Conservation (phyloP, 2,113 vertebrate species). For the Condylura cristata region DNA sequence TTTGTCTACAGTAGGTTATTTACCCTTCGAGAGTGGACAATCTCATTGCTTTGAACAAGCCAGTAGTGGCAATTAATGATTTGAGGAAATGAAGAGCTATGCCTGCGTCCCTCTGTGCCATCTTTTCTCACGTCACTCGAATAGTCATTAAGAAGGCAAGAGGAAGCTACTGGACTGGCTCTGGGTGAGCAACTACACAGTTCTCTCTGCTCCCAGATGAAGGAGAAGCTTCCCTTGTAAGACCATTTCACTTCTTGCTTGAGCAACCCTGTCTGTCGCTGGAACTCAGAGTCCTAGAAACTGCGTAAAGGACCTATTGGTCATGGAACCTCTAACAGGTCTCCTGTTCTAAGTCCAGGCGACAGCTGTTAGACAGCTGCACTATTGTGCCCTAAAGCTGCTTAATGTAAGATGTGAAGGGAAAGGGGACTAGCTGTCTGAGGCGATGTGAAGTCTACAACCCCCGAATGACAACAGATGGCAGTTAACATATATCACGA, state of each 20-base stretch:
- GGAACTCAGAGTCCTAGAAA: not conserved
- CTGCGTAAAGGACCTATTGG: not conserved
- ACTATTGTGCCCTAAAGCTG: not conserved
- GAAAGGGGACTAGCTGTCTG: not conserved
- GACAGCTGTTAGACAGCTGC: conserved; percentile 70
- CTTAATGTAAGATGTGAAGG: not conserved
- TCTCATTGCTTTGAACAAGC: not conserved
- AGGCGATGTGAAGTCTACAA: not conserved
- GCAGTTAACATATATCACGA: not conserved
- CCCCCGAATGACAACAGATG: conserved; percentile 11
- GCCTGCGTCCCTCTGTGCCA: not conserved
- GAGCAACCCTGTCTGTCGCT: not conserved
- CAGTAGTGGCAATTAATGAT: not conserved
- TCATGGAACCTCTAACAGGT: not conserved
- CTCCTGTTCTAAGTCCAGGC: not conserved
- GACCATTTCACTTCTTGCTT: not conserved
- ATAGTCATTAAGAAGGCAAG: not conserved
- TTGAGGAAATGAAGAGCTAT: not conserved
- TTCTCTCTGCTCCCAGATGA: not conserved
- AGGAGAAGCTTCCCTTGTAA: not conserved
- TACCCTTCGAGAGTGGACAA: not conserved
- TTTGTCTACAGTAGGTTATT: not conserved
- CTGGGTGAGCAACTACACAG: not conserved
- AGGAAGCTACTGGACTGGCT: not conserved
- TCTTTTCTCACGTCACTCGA: not conserved